Evolutionary conservation across 1,140 invertebrate genomes (phyloP).

Genomic region (Neuroterus valhalla): DNA sequence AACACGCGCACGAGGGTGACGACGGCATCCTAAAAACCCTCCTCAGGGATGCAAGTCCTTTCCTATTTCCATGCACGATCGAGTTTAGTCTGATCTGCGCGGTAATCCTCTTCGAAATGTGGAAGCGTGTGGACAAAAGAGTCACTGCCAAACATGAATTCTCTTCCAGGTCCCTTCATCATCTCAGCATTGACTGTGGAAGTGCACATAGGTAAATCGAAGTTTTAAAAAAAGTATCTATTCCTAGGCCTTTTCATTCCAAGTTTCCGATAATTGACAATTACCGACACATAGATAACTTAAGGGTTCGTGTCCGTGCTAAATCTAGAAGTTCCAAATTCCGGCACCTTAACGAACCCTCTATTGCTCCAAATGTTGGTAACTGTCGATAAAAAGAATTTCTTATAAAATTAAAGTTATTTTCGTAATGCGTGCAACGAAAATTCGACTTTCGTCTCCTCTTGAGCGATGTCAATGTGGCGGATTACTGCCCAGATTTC

Average conservation of each 20-base stretch:
- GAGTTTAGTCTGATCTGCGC: constrained; percentile 91
- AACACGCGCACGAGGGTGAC: constrained; percentile 73
- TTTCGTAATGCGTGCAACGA: no score
- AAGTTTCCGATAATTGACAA: neutral
- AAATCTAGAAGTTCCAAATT: no score
- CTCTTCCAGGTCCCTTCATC: constrained; percentile 78
- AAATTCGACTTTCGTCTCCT: no score
- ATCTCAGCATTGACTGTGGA: constrained; percentile 92
- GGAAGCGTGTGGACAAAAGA: constrained; percentile 79
- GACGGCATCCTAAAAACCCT: constrained; percentile 80
- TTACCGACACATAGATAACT: neutral
- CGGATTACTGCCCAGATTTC: no score
- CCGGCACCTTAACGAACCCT: no score
- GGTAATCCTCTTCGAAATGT: constrained; percentile 90
- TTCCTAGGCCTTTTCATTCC: no score
- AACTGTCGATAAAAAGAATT: no score
- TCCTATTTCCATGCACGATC: constrained; percentile 93
- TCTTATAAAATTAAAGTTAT: no score
- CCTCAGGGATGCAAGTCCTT: constrained; percentile 87
- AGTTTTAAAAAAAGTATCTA: neutral
- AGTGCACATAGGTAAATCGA: constrained; percentile 81
- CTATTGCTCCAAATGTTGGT: no score
- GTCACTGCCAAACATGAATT: constrained; percentile 61
- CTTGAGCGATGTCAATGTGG: no score
- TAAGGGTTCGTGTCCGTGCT: no score